Base-by-base conservation (phyloP, 2,888 invertebrate species). In the Pollenia griseotomentosa region DNA sequence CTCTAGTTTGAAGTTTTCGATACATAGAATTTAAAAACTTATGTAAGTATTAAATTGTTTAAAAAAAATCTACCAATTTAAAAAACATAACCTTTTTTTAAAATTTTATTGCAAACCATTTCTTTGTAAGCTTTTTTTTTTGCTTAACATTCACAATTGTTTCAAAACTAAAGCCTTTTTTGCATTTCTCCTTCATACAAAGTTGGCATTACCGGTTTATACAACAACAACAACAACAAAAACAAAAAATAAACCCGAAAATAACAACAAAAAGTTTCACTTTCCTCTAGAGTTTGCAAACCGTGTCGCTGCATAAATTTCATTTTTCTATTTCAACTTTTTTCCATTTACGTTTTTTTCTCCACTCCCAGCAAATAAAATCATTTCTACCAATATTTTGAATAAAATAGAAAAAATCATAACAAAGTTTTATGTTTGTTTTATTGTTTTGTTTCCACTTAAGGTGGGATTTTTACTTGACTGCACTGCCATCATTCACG, bases 251-350 rank as follows among this genome's bases (percentile, higher is more conserved):
- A 6, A 33, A 33, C 33, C 33, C 33, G 33, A 46, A 74, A 71
- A 66, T 11, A 71, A 33, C 14, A 68, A 78, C 66, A 68, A 83
- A 75, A 86, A 75, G 44, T 81, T 83, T 80, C 83, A 81, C 80
- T 81, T 86, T 86, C 61, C 51, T 57, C 46, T 80, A 48, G 16
- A 65, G 53, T 73, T 73, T 59, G 16, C 55, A 66, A 80, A 86
- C 66, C 77, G 73, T 83, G 83, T 68, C 77, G 61, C 73, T 77
- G 80, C 73, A 87, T 77, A 81, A 77, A 83, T 83, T 77, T 83
- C 10, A 75, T 40, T 71, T 85, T 70, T 83, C 40, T 66, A 59
- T 78, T 59, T 53, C 16, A 78, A 71, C 33, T 63, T 83, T 66
- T 55, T 70, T n/a, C 77, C 3, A 77, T 46, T 51, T 74, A 57